Evolutionary conservation across 2,113 vertebrate species (phyloP).

Genomic region (Spermophilus dauricus): DNA sequence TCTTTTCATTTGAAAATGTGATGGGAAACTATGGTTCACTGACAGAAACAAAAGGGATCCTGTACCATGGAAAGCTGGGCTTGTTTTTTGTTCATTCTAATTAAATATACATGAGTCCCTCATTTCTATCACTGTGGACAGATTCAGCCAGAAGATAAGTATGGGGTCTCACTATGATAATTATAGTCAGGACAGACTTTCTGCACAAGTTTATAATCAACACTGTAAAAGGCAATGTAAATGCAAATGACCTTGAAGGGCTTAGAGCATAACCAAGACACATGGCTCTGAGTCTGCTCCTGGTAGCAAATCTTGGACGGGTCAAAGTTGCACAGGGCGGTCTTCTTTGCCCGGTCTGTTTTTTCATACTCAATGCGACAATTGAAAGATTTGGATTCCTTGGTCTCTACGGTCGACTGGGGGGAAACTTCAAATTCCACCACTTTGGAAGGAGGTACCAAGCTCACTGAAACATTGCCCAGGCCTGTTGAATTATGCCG

Average conservation of each 20-base stretch:
- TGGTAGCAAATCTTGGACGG: constrained; percentile 98
- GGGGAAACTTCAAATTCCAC: constrained; percentile 97
- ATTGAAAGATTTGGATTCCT: constrained; percentile 99
- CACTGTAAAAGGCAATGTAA: constrained; percentile 99
- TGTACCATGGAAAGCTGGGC: constrained; percentile 52
- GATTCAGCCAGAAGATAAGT: constrained; percentile 96
- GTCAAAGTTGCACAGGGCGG: constrained; percentile 95
- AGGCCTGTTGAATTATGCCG: constrained; percentile 98
- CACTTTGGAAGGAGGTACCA: constrained; percentile 98
- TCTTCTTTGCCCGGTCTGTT: constrained; percentile 99
- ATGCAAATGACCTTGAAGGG: constrained; percentile 99
- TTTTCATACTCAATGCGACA: constrained; percentile 99
- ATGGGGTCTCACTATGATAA: constrained; percentile 98
- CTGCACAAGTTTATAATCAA: constrained; percentile 99
- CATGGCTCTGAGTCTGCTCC: constrained; percentile 99
- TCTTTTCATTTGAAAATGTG: constrained; percentile 79
- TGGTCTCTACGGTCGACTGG: constrained; percentile 96
- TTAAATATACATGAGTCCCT: background rate
- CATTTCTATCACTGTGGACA: background rate
- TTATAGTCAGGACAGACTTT: constrained; percentile 99
- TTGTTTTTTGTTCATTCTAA: constrained; percentile 64
- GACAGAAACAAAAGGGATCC: constrained; percentile 82
- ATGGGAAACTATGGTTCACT: constrained; percentile 82
- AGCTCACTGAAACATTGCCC: constrained; percentile 98
- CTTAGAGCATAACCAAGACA: constrained; percentile 99